Evolutionary conservation across 53 echinoderm and acorn worm genomes (phyloP), one percentile per base, ranked within the genome.

Genomic region (Holothuria scabra): DNA sequence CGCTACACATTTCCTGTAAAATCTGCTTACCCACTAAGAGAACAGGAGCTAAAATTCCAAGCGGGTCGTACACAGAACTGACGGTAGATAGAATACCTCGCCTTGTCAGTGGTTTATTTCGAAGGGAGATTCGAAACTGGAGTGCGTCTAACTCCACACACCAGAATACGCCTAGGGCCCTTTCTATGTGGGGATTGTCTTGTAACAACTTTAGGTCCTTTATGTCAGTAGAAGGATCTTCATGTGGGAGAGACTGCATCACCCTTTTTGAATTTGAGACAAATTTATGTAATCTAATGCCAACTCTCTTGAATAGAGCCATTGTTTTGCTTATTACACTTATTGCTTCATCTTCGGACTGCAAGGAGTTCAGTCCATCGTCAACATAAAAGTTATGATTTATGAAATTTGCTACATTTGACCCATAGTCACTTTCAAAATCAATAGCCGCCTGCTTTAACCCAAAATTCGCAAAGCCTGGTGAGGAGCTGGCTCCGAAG

Each of bases 231-330:
- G 90, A 26, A 41, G 59, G 38, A 23, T 92, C 92, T 64, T 66
- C 76, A 24, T 61, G 18, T 0, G 86, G 88, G 28, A 92, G 67
- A n/a, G 91, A 37, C 2, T 66, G 26, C 69, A 89, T 46, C 28
- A 91, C 92, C 60, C 86, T 80, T 23, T 55, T 46, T 25, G 31
- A 68, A 61, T 89, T 92, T 19, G 86, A 86, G 16, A 88, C 23
- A 55, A 91, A 74, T 68, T 88, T 91, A 67, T 91, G 91, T 2
- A 89, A 79, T 26, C 82, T 80, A 28, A 92, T 59, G 55, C 90
- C 83, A 26, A 76, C 90, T 30, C 75, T 46, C 25, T 86, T 66
- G 31, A 68, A 88, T 30, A 86, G 10, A 21, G 46, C 14, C 33
- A 32, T 82, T 24, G 82, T 66, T 21, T 63, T 49, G 3, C 59